Evolutionary conservation across 2,113 vertebrate species (phyloP).

Genomic region (Alosa alosa): DNA sequence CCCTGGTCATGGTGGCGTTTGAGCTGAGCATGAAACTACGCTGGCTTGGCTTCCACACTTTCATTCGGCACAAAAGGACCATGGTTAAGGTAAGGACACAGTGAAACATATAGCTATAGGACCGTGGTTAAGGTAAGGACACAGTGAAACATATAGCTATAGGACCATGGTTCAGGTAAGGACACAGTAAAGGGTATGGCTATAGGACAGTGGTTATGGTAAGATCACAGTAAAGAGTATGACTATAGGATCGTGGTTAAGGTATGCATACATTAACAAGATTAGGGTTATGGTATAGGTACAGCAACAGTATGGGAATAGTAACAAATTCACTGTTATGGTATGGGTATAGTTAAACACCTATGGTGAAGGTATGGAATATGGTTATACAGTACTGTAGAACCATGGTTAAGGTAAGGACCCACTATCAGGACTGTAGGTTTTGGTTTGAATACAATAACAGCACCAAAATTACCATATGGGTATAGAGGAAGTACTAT

Average conservation of each 20-base stretch:
- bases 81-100: constrained; percentile 88
- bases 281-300: too few species aligned
- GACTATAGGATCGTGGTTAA: constrained; percentile 79
- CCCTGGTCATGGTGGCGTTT: constrained; percentile 88
- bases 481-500: not conserved
- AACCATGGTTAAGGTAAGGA: constrained; percentile 93
- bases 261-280: too few species aligned
- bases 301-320: constrained; percentile 65
- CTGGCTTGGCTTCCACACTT: constrained; percentile 93
- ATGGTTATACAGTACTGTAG: constrained; percentile 55
- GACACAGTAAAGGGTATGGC: not conserved
- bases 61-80: constrained; percentile 93
- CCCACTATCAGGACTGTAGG: constrained; percentile 82
- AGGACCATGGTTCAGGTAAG: constrained; percentile 97
- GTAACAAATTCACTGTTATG: constrained; percentile 37
- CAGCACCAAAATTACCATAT: not conserved
- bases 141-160: not conserved
- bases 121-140: constrained; percentile 94
- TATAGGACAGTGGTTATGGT: constrained; percentile 94
- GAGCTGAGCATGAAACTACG: constrained; percentile 95
- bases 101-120: constrained; percentile 54
- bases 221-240: too few species aligned
- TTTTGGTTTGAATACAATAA: constrained; percentile 73
- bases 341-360: constrained; percentile 58
- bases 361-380: too few species aligned